Percentiles rank a stretch among this genome's conserved stretches.
Evolutionary conservation across 2,888 invertebrate species (phyloP).

Genomic region (Loripinus fragilis): DNA sequence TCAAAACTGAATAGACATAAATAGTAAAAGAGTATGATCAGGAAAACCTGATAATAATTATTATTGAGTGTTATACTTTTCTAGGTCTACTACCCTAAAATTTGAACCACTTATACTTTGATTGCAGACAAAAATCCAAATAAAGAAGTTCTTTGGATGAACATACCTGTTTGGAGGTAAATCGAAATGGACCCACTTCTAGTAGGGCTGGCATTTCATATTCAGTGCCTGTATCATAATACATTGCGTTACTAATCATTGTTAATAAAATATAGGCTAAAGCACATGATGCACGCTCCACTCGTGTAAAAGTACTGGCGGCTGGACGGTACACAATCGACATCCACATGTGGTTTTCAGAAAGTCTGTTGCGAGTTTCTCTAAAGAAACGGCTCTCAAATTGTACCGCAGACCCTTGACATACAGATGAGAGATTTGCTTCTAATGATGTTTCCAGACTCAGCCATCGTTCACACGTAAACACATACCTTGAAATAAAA

Average conservation of each 20-base stretch:
- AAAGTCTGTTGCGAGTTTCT: constrained; percentile 62
- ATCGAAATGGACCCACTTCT: constrained; percentile 63
- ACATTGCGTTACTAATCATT: constrained; percentile 84
- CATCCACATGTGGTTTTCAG: constrained; percentile 84
- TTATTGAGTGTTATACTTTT: too few species aligned
- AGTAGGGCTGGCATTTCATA: constrained; percentile 52
- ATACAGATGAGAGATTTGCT: constrained; percentile 20
- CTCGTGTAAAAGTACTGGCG: constrained; percentile 81
- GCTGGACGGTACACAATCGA: constrained; percentile 83
- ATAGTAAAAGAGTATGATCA: too few species aligned
- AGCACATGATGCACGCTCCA: constrained; percentile 80
- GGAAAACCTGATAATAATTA: too few species aligned
- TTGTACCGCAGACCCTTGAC: constrained; percentile 17
- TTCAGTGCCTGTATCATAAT: constrained; percentile 72
- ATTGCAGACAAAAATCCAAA: too few species aligned
- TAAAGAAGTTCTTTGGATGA: too few species aligned
- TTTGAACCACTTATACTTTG: too few species aligned
- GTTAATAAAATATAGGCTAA: constrained; percentile 82
- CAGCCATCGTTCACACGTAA: constrained; percentile 64
- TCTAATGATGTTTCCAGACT: constrained; percentile 51
- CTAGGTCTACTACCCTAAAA: too few species aligned
- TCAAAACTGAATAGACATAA: too few species aligned
- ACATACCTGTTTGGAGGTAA: constrained; percentile 56
- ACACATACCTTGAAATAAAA: constrained; percentile 65
- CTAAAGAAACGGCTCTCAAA: constrained; percentile 59